A percentile compares a stretch with the other conserved stretches of the same genome.
phyloP scores from a whole-genome alignment of 1,140 invertebrate species.

The Papilio machaon region DNA sequence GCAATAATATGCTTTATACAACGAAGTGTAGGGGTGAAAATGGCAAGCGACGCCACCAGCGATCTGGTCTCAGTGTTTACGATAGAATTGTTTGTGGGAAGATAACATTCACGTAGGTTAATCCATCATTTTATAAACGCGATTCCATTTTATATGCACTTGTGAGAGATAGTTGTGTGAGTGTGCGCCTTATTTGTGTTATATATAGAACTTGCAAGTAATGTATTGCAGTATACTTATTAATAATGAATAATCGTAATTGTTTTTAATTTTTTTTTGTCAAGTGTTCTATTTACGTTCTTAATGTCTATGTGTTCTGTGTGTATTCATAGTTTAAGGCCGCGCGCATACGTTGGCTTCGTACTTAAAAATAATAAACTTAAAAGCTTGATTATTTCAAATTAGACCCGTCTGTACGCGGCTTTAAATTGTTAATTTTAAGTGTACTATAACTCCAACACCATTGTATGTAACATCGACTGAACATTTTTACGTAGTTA shows the following conservation, averaged over 20 bases:
- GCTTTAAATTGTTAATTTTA: slow-evolving; percentile 51
- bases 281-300: slow-evolving; percentile 44
- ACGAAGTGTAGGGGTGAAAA: slow-evolving; percentile 41
- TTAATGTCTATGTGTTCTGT: slow-evolving; percentile 54
- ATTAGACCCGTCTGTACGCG: slow-evolving; percentile 52
- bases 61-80: background rate
- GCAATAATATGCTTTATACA: slow-evolving; percentile 41
- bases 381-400: slow-evolving; percentile 38
- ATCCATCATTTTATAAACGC: slow-evolving; percentile 56
- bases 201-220: slow-evolving; percentile 63
- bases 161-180: slow-evolving; percentile 52
- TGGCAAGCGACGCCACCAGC: background rate
- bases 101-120: slow-evolving; percentile 55
- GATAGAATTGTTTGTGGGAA: slow-evolving; percentile 6
- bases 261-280: slow-evolving; percentile 46
- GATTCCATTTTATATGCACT: slow-evolving; percentile 61
- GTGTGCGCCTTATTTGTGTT: slow-evolving; percentile 68
- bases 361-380: slow-evolving; percentile 48
- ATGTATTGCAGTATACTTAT: slow-evolving; percentile 68
- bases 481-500: slow-evolving; percentile 80
- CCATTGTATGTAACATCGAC: slow-evolving; percentile 81
- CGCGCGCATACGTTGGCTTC: slow-evolving; percentile 45
- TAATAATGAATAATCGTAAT: slow-evolving; percentile 50
- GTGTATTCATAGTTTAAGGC: slow-evolving; percentile 45
- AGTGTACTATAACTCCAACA: slow-evolving; percentile 68